Evolutionary conservation across 2,888 invertebrate species (phyloP).

Genomic region (Invenusta paracnida): DNA sequence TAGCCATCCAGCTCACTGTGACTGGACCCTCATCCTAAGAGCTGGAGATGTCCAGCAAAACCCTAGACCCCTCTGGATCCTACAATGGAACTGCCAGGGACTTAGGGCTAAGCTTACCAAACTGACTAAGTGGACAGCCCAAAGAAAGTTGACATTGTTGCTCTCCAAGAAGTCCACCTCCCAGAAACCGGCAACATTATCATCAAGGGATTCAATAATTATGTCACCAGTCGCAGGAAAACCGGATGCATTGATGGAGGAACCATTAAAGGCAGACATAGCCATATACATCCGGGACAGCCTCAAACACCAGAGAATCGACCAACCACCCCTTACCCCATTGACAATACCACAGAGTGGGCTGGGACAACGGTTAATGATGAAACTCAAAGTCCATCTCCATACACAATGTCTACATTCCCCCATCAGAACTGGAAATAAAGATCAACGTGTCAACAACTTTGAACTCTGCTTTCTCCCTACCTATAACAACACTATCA

Average conservation of each 20-base stretch:
- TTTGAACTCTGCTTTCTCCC: not conserved
- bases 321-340: not conserved
- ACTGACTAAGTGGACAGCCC: not conserved
- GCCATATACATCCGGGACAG: not conserved
- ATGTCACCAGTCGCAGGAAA: not conserved
- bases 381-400: not conserved
- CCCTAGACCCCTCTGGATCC: not conserved
- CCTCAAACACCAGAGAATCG: not conserved
- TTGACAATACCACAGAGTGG: not conserved
- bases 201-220: not conserved
- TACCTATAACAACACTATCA: not conserved
- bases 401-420: not conserved
- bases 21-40: not conserved
- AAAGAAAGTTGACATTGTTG: not conserved
- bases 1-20: not conserved
- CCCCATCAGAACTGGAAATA: not conserved
- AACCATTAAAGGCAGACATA: not conserved
- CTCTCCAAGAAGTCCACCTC: not conserved
- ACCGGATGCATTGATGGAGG: not conserved
- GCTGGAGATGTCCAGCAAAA: not conserved
- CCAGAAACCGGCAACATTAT: not conserved
- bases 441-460: not conserved
- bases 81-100: not conserved
- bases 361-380: not conserved
- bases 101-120: not conserved